These are phyloP conservation scores for Drosophila tropicalis DNA, from an alignment of 1,140 invertebrate species.

Conservation along the genomic window DNA sequence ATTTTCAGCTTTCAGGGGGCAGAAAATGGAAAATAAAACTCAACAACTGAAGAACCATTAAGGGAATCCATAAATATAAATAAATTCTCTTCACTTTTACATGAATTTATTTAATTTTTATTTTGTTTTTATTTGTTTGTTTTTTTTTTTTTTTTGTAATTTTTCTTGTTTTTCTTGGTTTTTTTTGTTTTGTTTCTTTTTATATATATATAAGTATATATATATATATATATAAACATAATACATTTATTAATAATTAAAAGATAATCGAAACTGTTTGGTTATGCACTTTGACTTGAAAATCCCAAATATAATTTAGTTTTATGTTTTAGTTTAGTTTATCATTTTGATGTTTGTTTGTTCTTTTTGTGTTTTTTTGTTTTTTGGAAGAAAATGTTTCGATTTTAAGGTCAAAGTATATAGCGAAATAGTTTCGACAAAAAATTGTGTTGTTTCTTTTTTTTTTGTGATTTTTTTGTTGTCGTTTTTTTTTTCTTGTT, in stretches of 20 bases:
- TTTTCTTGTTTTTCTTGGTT: constrained; percentile 70
- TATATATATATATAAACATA: constrained; percentile 67
- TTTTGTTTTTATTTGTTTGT: constrained; percentile 75
- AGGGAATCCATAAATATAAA: not conserved
- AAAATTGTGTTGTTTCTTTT: constrained; percentile 36
- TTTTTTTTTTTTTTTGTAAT: constrained; percentile 68
- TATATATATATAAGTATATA: not conserved
- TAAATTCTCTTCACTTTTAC: constrained; percentile 34
- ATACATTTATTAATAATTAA: constrained; percentile 82
- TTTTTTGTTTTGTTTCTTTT: constrained; percentile 64
- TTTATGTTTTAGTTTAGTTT: constrained; percentile 29
- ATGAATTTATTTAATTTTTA: constrained; percentile 82
- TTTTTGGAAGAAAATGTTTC: constrained; percentile 12
- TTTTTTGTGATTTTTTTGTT: constrained; percentile 18
- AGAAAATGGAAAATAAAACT: too few species aligned
- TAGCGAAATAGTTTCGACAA: constrained; percentile 46
- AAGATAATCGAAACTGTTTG: constrained; percentile 58
- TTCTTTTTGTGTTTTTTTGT: constrained; percentile 19
- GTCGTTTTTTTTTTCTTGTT: constrained; percentile 1
- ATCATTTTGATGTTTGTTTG: constrained; percentile 23
- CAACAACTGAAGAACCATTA: too few species aligned
- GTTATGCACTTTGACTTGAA: constrained; percentile 28
- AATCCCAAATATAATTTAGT: constrained; percentile 7
- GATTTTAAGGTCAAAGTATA: constrained; percentile 15
- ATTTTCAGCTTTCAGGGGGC: too few species aligned